Evolutionary conservation across 2,113 vertebrate species (phyloP), one percentile per base, ranked within the genome.

Genomic region (Dipodomys stephensi): DNA sequence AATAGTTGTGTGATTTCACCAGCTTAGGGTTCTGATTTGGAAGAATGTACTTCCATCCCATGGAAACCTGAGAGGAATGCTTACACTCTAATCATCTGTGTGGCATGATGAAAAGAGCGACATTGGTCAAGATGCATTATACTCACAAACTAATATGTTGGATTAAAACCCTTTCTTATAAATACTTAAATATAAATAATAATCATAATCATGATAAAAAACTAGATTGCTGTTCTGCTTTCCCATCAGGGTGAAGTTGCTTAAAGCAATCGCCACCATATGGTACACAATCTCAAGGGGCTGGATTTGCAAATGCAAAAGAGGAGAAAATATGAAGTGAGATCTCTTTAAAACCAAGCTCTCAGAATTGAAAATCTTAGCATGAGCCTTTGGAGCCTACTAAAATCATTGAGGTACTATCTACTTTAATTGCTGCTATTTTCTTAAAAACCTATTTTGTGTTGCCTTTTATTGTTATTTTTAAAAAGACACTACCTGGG

Each of bases 391-490:
- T 62, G 23, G 30, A 53, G 64, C 12, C n/a, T 57, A 49, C 15
- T 83, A 23, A 86, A 88, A 71, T 32, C 35, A 60, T 28, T 72
- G 23, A 79, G 27, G 6, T 86, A 67, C 82, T 88, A 23, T 79
- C 11, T 20, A 10, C 22, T 19, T 35, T 73, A 68, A 12, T 83
- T 81, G 27, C 62, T 88, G 35, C 71, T 11, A 11, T 90, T 94
- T 92, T 85, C 13, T 18, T 90, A n/a, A 88, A 65, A 79, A 94
- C 62, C 23, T 60, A 19, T 68, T 89, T 97, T 83, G 12, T 57
- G 53, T 57, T 57, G 49, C 53, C 53, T 57, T 23, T 92, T 82
- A 30, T 85, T 86, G 53, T 16, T 73, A 46, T 44, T 13, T 93
- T 92, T n/a, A 30, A 88, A 83, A 88, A 77, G 15, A 74, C 0